Evolutionary conservation across 2,113 vertebrate genomes (phyloP).

Genomic region (Hepsetus odoe): DNA sequence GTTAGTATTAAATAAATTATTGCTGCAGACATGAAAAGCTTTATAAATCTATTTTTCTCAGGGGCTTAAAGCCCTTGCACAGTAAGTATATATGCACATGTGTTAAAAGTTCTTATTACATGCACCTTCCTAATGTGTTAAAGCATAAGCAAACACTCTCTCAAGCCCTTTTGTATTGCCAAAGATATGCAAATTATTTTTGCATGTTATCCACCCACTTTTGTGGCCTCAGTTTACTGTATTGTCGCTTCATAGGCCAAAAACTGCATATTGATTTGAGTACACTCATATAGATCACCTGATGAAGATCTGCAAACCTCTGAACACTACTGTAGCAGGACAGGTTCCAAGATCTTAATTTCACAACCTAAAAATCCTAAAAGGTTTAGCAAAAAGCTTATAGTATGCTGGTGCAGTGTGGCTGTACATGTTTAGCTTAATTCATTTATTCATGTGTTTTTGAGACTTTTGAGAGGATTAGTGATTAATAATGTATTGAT

Average conservation of each 20-base stretch:
- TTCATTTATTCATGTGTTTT: no score
- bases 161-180: neutral
- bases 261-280: neutral
- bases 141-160: neutral
- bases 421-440: no score
- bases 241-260: neutral
- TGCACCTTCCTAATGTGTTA: neutral
- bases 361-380: neutral
- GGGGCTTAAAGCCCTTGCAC: no score
- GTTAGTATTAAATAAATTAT: no score
- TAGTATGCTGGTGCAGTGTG: neutral
- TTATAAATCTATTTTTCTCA: no score
- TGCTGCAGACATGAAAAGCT: no score
- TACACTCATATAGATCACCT: neutral
- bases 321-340: neutral
- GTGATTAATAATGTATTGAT: no score
- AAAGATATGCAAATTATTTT: slow-evolving; percentile 12
- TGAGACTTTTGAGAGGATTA: no score
- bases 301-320: neutral
- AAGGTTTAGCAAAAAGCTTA: neutral
- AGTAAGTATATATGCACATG: neutral
- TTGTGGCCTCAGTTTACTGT: neutral
- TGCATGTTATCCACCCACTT: slow-evolving; percentile 5
- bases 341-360: neutral
- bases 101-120: neutral